Percentiles rank a stretch among this genome's conserved stretches.
Conservation (phyloP, 2,888 invertebrate species). For the Harpalus rufipes region DNA sequence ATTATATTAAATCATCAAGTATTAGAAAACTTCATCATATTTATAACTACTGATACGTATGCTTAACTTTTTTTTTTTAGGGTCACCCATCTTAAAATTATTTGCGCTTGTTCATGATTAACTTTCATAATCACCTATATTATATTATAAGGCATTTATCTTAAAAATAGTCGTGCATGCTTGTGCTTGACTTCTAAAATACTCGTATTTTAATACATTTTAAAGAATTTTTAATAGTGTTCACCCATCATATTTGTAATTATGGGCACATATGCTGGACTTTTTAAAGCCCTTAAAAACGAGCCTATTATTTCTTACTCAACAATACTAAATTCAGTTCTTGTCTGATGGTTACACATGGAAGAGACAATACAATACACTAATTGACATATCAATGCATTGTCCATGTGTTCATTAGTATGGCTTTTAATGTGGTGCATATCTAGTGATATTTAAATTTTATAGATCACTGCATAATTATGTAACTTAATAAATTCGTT, state of each 20-base stretch:
- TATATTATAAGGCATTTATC: too few relatives aligned
- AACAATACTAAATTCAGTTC: background rate
- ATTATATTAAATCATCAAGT: too few relatives aligned
- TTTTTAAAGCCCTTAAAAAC: background rate
- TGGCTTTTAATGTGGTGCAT: background rate
- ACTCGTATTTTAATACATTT: background rate
- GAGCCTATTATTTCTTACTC: background rate
- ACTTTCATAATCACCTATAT: too few relatives aligned
- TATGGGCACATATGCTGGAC: background rate
- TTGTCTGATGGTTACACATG: background rate
- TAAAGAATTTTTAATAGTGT: background rate
- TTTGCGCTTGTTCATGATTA: too few relatives aligned
- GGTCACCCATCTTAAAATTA: too few relatives aligned
- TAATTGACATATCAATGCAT: background rate
- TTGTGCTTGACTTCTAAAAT: too few relatives aligned
- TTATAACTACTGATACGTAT: too few relatives aligned
- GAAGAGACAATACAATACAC: background rate
- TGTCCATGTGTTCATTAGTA: background rate
- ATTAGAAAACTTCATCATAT: too few relatives aligned
- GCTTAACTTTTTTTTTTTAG: too few relatives aligned
- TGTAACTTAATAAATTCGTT: background rate
- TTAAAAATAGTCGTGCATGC: too few relatives aligned
- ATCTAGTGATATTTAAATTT: conserved; percentile 10
- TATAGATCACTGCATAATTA: conserved; percentile 5
- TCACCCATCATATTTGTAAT: background rate